These are phyloP conservation scores for Nomada fucata DNA, from an alignment of 2,888 invertebrate genomes.

Conservation along the genomic window DNA sequence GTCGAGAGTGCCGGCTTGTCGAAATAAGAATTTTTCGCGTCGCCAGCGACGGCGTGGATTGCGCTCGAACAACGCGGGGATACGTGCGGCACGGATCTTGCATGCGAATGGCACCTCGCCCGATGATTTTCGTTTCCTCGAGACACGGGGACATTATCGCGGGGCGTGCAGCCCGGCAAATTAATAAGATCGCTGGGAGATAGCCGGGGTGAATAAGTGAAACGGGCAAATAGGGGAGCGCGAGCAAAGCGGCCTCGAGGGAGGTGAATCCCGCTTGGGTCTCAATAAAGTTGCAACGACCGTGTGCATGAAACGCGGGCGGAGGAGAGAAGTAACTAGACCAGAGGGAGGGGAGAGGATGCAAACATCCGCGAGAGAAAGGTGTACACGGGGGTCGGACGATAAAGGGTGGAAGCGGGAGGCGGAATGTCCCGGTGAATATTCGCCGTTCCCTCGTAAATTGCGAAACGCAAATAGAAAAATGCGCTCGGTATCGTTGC, in stretches of 20 bases:
- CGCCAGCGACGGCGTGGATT: background rate
- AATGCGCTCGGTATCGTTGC: constrained; percentile 63
- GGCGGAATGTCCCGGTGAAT: constrained; percentile 44
- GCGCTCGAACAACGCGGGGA: constrained; percentile 16
- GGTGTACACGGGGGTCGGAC: background rate
- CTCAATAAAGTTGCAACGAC: constrained; percentile 55
- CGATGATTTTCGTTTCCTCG: background rate
- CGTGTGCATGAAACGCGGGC: constrained; percentile 31
- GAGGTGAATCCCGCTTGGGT: constrained; percentile 48
- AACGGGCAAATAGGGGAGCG: constrained; percentile 25
- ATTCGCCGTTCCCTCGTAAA: constrained; percentile 64
- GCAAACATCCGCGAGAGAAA: constrained; percentile 1
- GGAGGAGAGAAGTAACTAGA: background rate
- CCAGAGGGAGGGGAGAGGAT: background rate
- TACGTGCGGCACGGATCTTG: background rate
- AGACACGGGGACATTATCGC: background rate
- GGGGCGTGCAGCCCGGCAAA: constrained; percentile 2
- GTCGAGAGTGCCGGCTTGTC: constrained; percentile 1
- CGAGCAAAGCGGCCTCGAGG: constrained; percentile 30
- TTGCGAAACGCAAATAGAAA: constrained; percentile 68
- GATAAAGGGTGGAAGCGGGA: background rate
- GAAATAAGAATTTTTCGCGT: constrained; percentile 53
- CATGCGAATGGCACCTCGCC: background rate
- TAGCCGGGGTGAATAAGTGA: constrained; percentile 10
- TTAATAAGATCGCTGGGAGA: constrained; percentile 58